A percentile compares a stretch with the other conserved stretches of the same genome.
phyloP scores from a whole-genome alignment of 2,888 invertebrate genomes.

The Adineta ricciae region DNA sequence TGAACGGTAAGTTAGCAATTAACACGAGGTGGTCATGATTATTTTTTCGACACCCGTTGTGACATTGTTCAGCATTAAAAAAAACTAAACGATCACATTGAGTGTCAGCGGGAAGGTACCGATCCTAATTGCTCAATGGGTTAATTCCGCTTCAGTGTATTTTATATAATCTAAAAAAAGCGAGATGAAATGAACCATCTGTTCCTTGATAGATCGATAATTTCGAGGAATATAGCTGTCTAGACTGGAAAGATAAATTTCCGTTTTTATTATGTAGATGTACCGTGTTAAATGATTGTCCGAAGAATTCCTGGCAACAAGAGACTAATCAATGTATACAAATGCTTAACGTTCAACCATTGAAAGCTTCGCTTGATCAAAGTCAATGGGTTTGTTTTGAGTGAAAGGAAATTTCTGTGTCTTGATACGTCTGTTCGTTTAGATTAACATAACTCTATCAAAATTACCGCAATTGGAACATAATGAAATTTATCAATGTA shows the following conservation, averaged over 20 bases:
- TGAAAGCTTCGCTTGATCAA: not conserved
- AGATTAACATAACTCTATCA: conserved; percentile 6
- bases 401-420: too few relatives aligned
- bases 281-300: not conserved
- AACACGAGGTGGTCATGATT: not conserved
- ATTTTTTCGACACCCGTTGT: not conserved
- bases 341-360: not conserved
- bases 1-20: not conserved
- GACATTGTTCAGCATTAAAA: not conserved
- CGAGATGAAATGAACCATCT: not conserved
- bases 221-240: not conserved
- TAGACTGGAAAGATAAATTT: not conserved
- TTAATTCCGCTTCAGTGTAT: not conserved
- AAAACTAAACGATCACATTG: not conserved
- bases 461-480: conserved; percentile 11
- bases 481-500: conserved; percentile 12
- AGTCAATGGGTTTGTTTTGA: conserved; percentile 1
- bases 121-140: not conserved
- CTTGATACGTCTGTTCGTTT: not conserved
- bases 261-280: not conserved
- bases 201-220: not conserved
- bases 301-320: not conserved
- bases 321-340: not conserved
- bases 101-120: not conserved
- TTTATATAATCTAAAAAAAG: not conserved